These are phyloP conservation scores for Anas bahamensis DNA, from an alignment of 2,797 vertebrate species.

Conservation along the genomic window DNA sequence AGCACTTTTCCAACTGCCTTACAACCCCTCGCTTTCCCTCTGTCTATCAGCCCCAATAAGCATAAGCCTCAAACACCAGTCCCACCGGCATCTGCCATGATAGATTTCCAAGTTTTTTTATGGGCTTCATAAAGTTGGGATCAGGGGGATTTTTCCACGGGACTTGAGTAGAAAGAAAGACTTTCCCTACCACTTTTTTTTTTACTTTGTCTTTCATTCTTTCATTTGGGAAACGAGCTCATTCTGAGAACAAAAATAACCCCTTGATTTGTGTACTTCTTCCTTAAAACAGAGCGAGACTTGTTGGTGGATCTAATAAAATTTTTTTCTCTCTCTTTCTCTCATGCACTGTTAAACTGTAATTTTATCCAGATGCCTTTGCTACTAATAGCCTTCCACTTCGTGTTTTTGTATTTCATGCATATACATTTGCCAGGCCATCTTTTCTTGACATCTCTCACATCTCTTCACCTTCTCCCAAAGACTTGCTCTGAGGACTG, in stretches of 20 bases:
- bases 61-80: neutral
- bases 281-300: neutral
- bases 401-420: neutral
- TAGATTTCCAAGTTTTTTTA: slow-evolving; percentile 64
- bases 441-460: neutral
- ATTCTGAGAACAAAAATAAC: slow-evolving; percentile 52
- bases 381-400: neutral
- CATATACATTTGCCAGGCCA: neutral
- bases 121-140: slow-evolving; percentile 62
- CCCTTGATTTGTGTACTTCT: slow-evolving; percentile 8
- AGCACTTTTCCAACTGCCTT: slow-evolving; percentile 4
- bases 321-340: neutral
- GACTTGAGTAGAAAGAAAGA: slow-evolving; percentile 38
- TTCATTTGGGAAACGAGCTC: slow-evolving; percentile 35
- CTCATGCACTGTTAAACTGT: neutral
- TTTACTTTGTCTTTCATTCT: neutral
- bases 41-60: slow-evolving; percentile 4
- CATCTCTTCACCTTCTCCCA: neutral
- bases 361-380: slow-evolving; percentile 69
- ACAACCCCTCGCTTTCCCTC: neutral
- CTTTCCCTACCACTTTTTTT: neutral
- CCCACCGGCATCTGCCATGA: slow-evolving; percentile 34
- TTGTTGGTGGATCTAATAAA: slow-evolving; percentile 55
- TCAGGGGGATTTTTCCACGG: slow-evolving; percentile 65
- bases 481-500: neutral